Percentiles rank a stretch among this genome's conserved stretches.
Conservation (phyloP, 2,888 invertebrate genomes). For the Leucophenga montana region DNA sequence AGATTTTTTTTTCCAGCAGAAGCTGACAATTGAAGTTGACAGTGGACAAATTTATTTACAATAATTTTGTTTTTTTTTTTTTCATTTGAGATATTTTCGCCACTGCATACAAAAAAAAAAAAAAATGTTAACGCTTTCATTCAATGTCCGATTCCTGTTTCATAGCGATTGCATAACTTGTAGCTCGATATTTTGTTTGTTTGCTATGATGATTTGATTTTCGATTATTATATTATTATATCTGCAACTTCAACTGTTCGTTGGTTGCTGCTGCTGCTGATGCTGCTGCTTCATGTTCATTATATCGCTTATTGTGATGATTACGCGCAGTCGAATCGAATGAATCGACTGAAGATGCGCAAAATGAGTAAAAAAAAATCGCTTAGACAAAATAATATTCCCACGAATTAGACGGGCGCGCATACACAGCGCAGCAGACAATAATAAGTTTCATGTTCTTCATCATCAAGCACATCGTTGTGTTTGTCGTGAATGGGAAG, state of each 20-base stretch:
- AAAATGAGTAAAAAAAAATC: constrained; percentile 38
- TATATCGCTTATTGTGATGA: constrained; percentile 35
- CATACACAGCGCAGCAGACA: constrained; percentile 21
- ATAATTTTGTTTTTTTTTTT: no score
- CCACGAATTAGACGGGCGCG: constrained; percentile 50
- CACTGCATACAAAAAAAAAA: no score
- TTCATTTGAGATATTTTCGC: neutral
- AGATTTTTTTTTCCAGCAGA: no score
- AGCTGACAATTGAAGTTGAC: constrained; percentile 55
- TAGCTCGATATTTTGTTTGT: constrained; percentile 26
- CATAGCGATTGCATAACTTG: constrained; percentile 53
- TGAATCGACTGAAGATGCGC: no score
- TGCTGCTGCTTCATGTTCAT: constrained; percentile 40
- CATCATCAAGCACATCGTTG: neutral
- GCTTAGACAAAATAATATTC: constrained; percentile 62
- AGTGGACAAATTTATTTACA: constrained; percentile 59
- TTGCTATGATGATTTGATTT: constrained; percentile 37
- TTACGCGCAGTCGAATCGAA: constrained; percentile 50
- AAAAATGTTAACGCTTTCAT: neutral
- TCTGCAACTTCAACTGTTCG: constrained; percentile 39
- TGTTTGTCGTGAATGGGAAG: constrained; percentile 25
- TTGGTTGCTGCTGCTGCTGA: constrained; percentile 8
- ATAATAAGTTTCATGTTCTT: constrained; percentile 42
- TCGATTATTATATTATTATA: constrained; percentile 37
- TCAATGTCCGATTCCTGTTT: constrained; percentile 29